Conservation (phyloP, 2,888 invertebrate genomes). For the Leptarthrus brevirostris region DNA sequence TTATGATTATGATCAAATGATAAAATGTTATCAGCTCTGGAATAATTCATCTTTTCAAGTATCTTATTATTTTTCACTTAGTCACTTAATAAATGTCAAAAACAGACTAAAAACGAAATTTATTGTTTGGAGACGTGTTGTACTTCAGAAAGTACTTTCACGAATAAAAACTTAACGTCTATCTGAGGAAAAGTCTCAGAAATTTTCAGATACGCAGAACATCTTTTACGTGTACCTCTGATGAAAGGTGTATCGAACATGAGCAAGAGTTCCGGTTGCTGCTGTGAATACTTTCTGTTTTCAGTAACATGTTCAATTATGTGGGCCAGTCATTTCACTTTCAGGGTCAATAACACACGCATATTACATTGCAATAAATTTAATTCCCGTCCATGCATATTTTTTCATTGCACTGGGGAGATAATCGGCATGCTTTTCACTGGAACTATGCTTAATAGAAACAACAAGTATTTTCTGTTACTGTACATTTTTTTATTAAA, state of each 20-base stretch:
- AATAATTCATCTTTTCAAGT: background rate
- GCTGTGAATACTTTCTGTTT: constrained; percentile 11
- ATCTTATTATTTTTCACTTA: background rate
- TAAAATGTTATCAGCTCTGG: background rate
- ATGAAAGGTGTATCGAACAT: background rate
- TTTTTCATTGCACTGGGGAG: too few relatives aligned
- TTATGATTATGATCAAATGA: constrained; percentile 34
- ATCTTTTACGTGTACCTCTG: background rate
- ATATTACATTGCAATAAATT: background rate
- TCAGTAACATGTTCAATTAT: background rate
- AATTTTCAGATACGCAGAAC: constrained; percentile 15
- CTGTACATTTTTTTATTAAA: too few relatives aligned
- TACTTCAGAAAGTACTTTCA: constrained; percentile 15
- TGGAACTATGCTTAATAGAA: too few relatives aligned
- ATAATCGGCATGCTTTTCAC: too few relatives aligned
- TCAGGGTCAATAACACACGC: constrained; percentile 22
- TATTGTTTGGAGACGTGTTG: too few relatives aligned
- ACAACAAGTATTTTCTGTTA: too few relatives aligned
- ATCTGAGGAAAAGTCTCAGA: background rate
- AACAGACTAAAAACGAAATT: too few relatives aligned
- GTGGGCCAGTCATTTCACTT: constrained; percentile 38
- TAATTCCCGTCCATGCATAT: background rate
- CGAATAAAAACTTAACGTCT: background rate
- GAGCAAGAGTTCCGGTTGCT: constrained; percentile 22
- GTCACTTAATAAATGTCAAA: too few relatives aligned